These are phyloP conservation scores for Atethmia centrago DNA, from an alignment of 2,888 invertebrate genomes.

Conservation along the genomic window DNA sequence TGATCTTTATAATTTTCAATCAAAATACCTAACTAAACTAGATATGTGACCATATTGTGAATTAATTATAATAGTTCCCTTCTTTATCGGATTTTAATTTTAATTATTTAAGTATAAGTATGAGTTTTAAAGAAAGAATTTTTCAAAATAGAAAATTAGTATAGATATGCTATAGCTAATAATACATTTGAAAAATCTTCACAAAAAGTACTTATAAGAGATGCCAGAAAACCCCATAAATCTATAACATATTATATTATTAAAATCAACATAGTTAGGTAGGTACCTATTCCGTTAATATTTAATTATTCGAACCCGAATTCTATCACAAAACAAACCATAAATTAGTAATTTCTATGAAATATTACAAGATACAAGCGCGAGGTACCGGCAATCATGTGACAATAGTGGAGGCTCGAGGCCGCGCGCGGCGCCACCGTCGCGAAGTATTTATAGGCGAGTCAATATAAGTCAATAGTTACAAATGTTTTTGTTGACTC, in stretches of 20 bases:
- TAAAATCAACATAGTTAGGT: background rate
- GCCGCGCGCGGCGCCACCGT: conserved; percentile 69
- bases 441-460: conserved; percentile 45
- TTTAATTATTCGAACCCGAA: background rate
- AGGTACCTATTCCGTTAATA: background rate
- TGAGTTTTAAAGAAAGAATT: no score
- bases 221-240: background rate
- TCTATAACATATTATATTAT: no score
- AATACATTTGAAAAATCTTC: background rate
- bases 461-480: conserved; percentile 4
- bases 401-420: conserved; percentile 67
- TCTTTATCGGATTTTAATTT: background rate
- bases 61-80: background rate
- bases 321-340: conserved; percentile 8
- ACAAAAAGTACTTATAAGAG: background rate
- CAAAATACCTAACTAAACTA: background rate
- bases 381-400: conserved; percentile 71
- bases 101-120: background rate
- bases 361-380: background rate
- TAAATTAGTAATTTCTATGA: background rate
- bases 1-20: background rate
- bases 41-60: background rate
- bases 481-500: conserved; percentile 14
- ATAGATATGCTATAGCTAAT: no score
- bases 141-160: no score